Evolutionary conservation across 2,113 vertebrate genomes (phyloP).

Genomic region (Corythornis madagascariensis): DNA sequence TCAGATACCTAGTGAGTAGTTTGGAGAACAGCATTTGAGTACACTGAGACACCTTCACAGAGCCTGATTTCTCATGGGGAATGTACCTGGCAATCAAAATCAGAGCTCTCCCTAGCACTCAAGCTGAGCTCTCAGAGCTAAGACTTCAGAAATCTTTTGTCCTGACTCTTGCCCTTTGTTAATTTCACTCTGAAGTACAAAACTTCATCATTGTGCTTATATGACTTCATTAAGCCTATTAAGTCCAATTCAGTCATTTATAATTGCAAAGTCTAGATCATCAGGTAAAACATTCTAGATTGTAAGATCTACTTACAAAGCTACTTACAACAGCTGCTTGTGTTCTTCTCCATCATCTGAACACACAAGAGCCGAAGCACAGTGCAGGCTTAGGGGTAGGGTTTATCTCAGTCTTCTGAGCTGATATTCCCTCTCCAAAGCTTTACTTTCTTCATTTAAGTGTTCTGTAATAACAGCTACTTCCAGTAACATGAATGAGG

Average conservation of each 20-base stretch:
- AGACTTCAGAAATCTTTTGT: not conserved
- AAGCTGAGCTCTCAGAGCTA: not conserved
- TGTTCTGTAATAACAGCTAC: not conserved
- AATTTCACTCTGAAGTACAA: not conserved
- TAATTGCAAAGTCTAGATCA: not conserved
- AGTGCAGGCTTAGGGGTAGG: not conserved
- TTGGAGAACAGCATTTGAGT: not conserved
- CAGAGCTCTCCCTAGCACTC: conserved; percentile 12
- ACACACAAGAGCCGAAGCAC: not conserved
- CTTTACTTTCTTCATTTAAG: not conserved
- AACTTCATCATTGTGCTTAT: conserved; percentile 1
- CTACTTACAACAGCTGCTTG: not conserved
- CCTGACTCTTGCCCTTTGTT: not conserved
- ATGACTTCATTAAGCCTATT: not conserved
- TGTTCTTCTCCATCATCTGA: not conserved
- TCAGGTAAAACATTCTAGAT: not conserved
- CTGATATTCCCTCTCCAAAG: not conserved
- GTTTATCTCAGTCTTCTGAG: not conserved
- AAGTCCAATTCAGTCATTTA: conserved; percentile 9
- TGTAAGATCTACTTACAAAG: not conserved
- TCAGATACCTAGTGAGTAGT: not conserved
- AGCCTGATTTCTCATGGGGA: conserved; percentile 12
- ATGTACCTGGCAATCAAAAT: not conserved
- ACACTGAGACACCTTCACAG: not conserved
- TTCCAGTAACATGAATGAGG: not conserved